A percentile compares a stretch with the other conserved stretches of the same genome.
Conservation (phyloP, 2,113 vertebrate genomes). For the Campylorhamphus procurvoides region DNA sequence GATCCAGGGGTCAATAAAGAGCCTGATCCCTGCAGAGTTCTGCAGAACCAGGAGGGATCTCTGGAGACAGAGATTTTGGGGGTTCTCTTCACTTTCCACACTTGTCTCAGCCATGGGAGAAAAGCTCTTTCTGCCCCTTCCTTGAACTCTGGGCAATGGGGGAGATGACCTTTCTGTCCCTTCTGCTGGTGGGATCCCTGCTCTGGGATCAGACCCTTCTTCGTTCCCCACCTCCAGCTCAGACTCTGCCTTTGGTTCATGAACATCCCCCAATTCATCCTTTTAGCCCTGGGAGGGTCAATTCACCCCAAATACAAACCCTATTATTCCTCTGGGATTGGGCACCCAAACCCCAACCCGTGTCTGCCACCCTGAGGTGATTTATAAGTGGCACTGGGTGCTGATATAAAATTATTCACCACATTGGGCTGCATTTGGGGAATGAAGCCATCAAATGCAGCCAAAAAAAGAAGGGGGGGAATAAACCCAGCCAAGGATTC, state of each 20-base stretch:
- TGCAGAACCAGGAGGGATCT: neutral
- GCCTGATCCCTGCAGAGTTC: neutral
- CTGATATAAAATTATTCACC: neutral
- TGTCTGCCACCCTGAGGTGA: neutral
- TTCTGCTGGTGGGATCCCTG: no score
- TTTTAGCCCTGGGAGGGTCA: neutral
- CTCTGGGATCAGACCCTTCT: neutral
- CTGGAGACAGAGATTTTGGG: neutral
- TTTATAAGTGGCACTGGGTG: neutral
- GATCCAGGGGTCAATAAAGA: neutral
- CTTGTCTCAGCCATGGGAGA: fast-evolving
- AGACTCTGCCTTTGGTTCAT: neutral
- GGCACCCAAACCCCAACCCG: neutral
- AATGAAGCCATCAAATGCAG: conserved; percentile 1
- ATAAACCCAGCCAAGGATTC: neutral
- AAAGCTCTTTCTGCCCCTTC: neutral
- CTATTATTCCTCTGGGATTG: neutral
- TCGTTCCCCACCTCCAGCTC: neutral
- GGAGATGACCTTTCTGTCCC: neutral
- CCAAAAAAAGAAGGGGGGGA: neutral
- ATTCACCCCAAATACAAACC: neutral
- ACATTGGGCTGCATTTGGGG: neutral
- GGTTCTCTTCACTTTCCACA: neutral
- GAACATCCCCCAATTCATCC: neutral
- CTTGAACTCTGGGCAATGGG: neutral